Conservation (phyloP, 2,797 vertebrate genomes). For the Euthynnus affinis region DNA sequence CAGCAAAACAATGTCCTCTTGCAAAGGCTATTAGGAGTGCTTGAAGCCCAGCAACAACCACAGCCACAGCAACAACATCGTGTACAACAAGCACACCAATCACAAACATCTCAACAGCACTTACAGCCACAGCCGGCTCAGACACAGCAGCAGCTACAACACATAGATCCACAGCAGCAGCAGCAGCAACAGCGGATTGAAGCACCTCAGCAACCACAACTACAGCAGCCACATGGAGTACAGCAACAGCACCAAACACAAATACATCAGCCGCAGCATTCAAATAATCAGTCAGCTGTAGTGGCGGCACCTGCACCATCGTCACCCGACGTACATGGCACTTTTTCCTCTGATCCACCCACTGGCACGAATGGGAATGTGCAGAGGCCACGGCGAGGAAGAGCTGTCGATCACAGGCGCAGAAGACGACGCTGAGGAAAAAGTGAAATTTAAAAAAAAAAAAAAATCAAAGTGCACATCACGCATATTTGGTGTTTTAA, state of each 20-base stretch:
- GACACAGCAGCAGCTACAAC: constrained; percentile 72
- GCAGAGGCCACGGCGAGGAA: constrained; percentile 82
- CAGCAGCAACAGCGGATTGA: constrained; percentile 69
- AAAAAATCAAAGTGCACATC: constrained; percentile 40
- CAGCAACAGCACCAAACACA: constrained; percentile 73
- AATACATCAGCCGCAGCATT: constrained; percentile 73
- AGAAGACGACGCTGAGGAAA: constrained; percentile 81
- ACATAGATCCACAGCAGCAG: constrained; percentile 68
- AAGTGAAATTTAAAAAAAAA: constrained; percentile 9
- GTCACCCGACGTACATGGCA: constrained; percentile 77
- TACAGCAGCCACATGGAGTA: constrained; percentile 55
- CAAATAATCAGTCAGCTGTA: constrained; percentile 72
- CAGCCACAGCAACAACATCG: constrained; percentile 79
- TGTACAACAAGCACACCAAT: constrained; percentile 73
- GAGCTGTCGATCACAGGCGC: constrained; percentile 84
- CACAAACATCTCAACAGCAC: constrained; percentile 78
- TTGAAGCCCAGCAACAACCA: constrained; percentile 85
- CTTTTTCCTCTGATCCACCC: constrained; percentile 75
- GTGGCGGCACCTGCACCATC: constrained; percentile 67
- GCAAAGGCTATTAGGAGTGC: constrained; percentile 86
- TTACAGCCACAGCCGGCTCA: constrained; percentile 67
- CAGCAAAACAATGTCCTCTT: constrained; percentile 89
- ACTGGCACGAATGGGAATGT: constrained; percentile 68
- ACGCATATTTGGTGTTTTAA: constrained; percentile 51
- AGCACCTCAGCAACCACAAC: constrained; percentile 67